A percentile compares a stretch with the other conserved stretches of the same genome.
phyloP scores from a whole-genome alignment of 2,797 vertebrate genomes.

The Sphenopsis melanotis region DNA sequence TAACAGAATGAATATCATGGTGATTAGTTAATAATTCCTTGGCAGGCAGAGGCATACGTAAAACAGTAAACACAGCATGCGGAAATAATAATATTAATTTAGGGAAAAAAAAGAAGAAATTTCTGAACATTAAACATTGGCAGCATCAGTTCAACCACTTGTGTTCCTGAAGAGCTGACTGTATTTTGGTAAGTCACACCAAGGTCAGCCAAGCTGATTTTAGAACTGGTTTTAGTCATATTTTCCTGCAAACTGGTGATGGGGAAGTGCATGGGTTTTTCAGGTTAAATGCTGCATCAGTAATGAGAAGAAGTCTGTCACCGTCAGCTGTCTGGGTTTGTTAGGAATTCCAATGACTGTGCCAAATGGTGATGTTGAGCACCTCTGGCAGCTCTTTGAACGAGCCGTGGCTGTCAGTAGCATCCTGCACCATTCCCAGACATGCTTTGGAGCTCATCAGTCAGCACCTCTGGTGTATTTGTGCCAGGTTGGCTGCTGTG shows the following conservation, averaged over 20 bases:
- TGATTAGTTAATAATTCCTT: slow-evolving; percentile 74
- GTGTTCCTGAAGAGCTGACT: slow-evolving; percentile 60
- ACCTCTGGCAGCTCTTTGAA: background rate
- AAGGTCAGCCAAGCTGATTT: slow-evolving; percentile 41
- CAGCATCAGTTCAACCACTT: slow-evolving; percentile 64
- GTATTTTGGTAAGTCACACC: slow-evolving; percentile 53
- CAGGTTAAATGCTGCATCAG: background rate
- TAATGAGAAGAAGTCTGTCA: background rate
- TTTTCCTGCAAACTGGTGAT: background rate
- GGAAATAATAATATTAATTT: slow-evolving; percentile 33
- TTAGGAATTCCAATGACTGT: background rate
- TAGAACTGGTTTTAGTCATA: background rate
- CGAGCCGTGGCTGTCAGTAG: background rate
- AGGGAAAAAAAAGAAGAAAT: background rate
- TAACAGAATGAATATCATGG: slow-evolving; percentile 71
- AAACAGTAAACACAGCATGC: slow-evolving; percentile 63
- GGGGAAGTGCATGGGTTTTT: background rate
- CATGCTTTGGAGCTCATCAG: rapidly evolving
- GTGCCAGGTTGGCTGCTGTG: background rate
- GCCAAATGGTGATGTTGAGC: background rate
- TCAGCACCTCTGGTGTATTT: rapidly evolving
- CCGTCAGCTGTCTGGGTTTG: background rate
- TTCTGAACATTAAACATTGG: slow-evolving; percentile 57
- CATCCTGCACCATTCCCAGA: background rate
- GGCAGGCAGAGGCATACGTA: slow-evolving; percentile 68